A percentile compares a stretch with the other conserved stretches of the same genome.
phyloP scores from a whole-genome alignment of 2,113 vertebrate species.

The Meriones unguiculatus region DNA sequence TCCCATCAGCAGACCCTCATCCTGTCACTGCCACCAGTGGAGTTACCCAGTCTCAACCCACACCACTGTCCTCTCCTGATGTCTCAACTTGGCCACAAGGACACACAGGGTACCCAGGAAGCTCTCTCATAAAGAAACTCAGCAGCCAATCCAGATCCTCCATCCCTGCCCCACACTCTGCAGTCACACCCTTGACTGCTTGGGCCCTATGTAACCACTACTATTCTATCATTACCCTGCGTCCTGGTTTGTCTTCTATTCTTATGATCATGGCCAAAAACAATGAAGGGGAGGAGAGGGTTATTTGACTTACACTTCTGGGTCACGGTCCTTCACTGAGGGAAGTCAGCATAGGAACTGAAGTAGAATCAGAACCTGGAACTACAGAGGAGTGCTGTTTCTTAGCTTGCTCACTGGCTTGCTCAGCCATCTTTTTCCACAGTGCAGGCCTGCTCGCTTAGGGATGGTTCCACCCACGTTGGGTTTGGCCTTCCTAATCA shows the following conservation, averaged over 20 bases:
- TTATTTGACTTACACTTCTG: background rate
- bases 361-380: background rate
- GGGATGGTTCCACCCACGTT: background rate
- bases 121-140: background rate
- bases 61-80: background rate
- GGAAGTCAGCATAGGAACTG: background rate
- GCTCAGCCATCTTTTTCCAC: background rate
- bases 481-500: background rate
- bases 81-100: too few species aligned
- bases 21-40: rapidly evolving
- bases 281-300: background rate
- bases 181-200: rapidly evolving
- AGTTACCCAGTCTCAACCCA: background rate
- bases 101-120: rapidly evolving
- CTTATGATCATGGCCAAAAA: background rate
- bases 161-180: background rate
- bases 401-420: background rate
- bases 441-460: background rate
- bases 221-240: background rate
- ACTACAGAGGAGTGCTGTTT: background rate
- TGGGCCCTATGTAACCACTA: rapidly evolving
- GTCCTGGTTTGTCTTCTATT: background rate
- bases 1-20: background rate
- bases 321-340: too few species aligned
- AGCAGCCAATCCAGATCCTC: background rate